These are phyloP conservation scores for Thymelicus sylvestris DNA, from an alignment of 2,888 invertebrate species.

Conservation along the genomic window DNA sequence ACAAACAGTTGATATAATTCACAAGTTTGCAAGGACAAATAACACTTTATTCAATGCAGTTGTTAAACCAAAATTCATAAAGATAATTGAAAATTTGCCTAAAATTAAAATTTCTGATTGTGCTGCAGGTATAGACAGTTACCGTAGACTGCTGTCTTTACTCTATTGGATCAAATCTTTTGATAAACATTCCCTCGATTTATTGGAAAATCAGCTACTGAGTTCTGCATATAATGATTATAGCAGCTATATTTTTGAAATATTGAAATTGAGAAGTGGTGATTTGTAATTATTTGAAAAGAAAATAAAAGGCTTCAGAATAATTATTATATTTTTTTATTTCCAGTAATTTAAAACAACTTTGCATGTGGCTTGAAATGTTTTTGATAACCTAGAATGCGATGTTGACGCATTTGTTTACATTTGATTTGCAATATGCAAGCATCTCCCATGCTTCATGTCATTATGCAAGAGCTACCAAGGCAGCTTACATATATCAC, in stretches of 20 bases:
- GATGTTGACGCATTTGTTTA: conserved; percentile 13
- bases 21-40: conserved; percentile 83
- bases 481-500: conserved; percentile 18
- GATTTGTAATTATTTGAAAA: conserved; percentile 46
- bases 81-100: conserved; percentile 78
- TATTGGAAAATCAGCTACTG: conserved; percentile 69
- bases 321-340: conserved; percentile 39
- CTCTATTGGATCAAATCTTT: conserved; percentile 80
- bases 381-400: conserved; percentile 1
- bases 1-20: conserved; percentile 83
- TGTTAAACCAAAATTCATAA: conserved; percentile 67
- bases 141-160: conserved; percentile 81
- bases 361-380: conserved; percentile 8
- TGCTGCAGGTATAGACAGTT: conserved; percentile 65
- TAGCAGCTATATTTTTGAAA: conserved; percentile 72
- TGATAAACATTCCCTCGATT: conserved; percentile 70
- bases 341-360: conserved; percentile 43
- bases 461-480: conserved; percentile 17
- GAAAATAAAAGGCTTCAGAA: conserved; percentile 36
- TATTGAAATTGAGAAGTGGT: conserved; percentile 64
- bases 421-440: conserved; percentile 30
- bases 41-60: conserved; percentile 79
- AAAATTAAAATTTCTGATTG: conserved; percentile 67
- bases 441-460: conserved; percentile 31
- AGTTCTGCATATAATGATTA: conserved; percentile 64